A percentile compares a stretch with the other conserved stretches of the same genome.
These are phyloP conservation scores for Drosophila rellima DNA, from an alignment of 2,888 invertebrate species.

Conservation along the genomic window DNA sequence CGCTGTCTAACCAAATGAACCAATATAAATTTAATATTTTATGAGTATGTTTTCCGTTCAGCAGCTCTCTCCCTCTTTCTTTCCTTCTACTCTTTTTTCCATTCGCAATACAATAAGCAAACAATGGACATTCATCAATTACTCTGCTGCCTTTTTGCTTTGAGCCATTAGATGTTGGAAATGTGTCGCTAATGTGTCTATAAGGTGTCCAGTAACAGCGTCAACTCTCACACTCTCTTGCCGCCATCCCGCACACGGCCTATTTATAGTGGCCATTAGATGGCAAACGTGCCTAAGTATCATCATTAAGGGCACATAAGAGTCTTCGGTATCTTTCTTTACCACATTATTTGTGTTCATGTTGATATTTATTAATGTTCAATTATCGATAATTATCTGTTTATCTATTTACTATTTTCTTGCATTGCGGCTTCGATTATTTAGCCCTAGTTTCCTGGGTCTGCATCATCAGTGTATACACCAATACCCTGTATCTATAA, in stretches of 20 bases:
- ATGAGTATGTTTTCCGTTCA: constrained; percentile 46
- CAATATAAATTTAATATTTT: constrained; percentile 72
- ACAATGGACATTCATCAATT: constrained; percentile 64
- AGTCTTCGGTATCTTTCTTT: constrained; percentile 26
- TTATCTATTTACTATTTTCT: constrained; percentile 46
- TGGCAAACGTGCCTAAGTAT: constrained; percentile 49
- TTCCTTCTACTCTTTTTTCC: constrained; percentile 5
- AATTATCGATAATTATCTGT: constrained; percentile 72
- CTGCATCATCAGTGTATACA: neutral
- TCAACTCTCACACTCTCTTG: constrained; percentile 5
- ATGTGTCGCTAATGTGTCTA: constrained; percentile 58
- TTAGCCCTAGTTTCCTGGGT: no score
- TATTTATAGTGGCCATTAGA: constrained; percentile 54
- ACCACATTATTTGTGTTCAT: constrained; percentile 34
- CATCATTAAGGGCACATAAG: constrained; percentile 59
- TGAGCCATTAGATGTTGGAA: constrained; percentile 31
- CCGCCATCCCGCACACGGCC: constrained; percentile 21
- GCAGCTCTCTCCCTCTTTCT: neutral
- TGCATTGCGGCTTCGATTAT: constrained; percentile 4
- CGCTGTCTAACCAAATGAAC: constrained; percentile 64
- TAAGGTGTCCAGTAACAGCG: constrained; percentile 40
- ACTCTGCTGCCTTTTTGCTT: constrained; percentile 26
- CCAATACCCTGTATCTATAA: no score
- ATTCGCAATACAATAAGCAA: constrained; percentile 24
- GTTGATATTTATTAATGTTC: constrained; percentile 70